Base-by-base conservation (phyloP, 2,888 invertebrate species). In the Melitaea athalia region DNA sequence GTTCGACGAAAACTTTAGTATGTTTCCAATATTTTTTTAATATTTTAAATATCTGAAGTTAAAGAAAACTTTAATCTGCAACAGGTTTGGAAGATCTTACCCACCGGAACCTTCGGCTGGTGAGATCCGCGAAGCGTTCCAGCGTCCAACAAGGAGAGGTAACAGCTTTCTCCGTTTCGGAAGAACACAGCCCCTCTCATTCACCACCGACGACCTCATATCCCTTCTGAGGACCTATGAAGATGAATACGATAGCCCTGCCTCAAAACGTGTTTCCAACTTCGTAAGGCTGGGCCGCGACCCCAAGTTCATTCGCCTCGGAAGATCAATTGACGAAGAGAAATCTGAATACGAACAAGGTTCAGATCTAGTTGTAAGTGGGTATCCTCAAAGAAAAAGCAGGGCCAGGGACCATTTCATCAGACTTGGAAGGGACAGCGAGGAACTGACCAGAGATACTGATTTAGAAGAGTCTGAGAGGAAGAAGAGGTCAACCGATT, bases 301-400 rank as follows among this genome's bases (percentile, higher is more conserved):
- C 63, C 89, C 89, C 10, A 92, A 89, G 72, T 93, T 93, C 77
- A 87, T 93, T 72, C 81, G 93, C 11, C 85, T 93, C n/a, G 93
- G 93, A 1, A 82, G 93, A 62, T 85, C 91, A 2, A 74, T 73
- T 5, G 86, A 85, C 0, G 88, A 89, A 0, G 86, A 87, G 0
- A 85, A 82, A n/a, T 67, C 67, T 6, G 81, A 76, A 3, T 78
- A 77, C 7, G 86, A 88, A 49, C 85, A 84, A 66, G 79, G 76
- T 33, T 79, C 86, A 0, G 86, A 88, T 0, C 65, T 85, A 24
- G 75, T 81, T 1, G 81, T 85, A 5, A 84, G 77, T 47, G 85
- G 85, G 5, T 85, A 83, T 47, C 90, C 90, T 43, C 87, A 89
- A 68, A 87, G 92, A 77, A 92, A 89, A 74, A 84, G 77, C 75